Percentiles rank a stretch among this genome's conserved stretches.
phyloP scores from a whole-genome alignment of 2,797 vertebrate genomes.

The Melanotaenia pygmaea region DNA sequence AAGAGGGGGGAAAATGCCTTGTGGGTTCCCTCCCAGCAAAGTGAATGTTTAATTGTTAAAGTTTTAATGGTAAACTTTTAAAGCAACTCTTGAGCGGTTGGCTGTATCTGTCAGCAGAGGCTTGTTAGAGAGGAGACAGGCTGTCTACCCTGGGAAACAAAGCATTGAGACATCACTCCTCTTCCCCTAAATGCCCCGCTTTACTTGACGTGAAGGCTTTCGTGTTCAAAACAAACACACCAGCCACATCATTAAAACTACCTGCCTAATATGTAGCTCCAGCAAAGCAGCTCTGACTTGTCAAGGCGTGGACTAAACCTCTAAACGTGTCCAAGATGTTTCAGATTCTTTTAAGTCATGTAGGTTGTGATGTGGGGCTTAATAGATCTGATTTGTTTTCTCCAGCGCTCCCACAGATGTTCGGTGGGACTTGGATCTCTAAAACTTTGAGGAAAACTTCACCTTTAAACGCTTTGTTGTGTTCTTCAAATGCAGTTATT shows the following conservation, averaged over 20 bases:
- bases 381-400: background rate
- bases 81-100: background rate
- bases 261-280: background rate
- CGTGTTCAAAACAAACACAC: too few relatives aligned
- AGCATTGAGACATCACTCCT: background rate
- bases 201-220: background rate
- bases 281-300: background rate
- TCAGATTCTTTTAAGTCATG: background rate
- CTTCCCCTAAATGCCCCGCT: background rate
- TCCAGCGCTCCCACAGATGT: background rate
- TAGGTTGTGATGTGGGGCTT: background rate
- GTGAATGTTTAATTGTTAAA: background rate
- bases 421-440: background rate
- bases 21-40: background rate
- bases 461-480: background rate
- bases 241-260: background rate
- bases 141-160: constrained; percentile 39
- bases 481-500: background rate
- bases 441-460: background rate
- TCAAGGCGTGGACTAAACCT: background rate
- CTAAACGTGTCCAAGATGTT: background rate
- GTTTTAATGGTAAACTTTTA: background rate
- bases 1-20: background rate
- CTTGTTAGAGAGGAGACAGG: constrained; percentile 54
- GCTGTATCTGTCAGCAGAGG: constrained; percentile 54